Evolutionary conservation across 2,888 invertebrate genomes (phyloP), one percentile per base, ranked within the genome.

Genomic region (Campoplex nolae): DNA sequence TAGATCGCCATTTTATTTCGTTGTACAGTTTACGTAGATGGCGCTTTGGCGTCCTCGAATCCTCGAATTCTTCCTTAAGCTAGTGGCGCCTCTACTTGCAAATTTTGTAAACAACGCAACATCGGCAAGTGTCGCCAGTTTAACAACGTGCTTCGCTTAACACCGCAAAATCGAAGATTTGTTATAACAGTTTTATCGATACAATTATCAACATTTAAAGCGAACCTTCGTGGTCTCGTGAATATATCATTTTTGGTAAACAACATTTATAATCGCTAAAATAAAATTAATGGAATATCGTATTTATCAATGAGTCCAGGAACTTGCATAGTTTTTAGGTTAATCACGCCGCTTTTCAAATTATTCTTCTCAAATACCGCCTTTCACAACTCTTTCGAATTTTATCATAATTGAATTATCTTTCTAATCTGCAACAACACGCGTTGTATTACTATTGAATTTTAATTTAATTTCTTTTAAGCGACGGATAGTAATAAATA

Each of bases 321-420:
- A 32, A 62, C 62, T 32, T 32, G 62, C 58, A 58, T 32, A 28
- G 16, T 32, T 62, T 32, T 28, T 32, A 62, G 62, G 62, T 62
- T 62, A 62, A 16, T 62, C 32, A 62, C 62, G 62, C 62, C 16
- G 62, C 62, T 62, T 62, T 62, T 62, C 16, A 16, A 62, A 62
- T 62, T 62, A 62, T 62, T 16, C 7, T 16, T 32, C 62, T 32
- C 62, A 32, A 62, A 62, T 32, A 62, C 16, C 32, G 62, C 13
- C 32, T 32, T 32, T 13, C 13, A 11, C 58, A 28, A 13, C 13
- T 28, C 28, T 58, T 58, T 32, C 32, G 1, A 32, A 32, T 62
- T 16, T 16, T 38, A 38, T 7, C 6, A 32, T 6, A 16, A 62
- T 38, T 38, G 38, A 38, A 18, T 7, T 3, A 4, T 18, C 16